These are phyloP conservation scores for Phortica variegata DNA, from an alignment of 1,140 invertebrate genomes.

Conservation along the genomic window DNA sequence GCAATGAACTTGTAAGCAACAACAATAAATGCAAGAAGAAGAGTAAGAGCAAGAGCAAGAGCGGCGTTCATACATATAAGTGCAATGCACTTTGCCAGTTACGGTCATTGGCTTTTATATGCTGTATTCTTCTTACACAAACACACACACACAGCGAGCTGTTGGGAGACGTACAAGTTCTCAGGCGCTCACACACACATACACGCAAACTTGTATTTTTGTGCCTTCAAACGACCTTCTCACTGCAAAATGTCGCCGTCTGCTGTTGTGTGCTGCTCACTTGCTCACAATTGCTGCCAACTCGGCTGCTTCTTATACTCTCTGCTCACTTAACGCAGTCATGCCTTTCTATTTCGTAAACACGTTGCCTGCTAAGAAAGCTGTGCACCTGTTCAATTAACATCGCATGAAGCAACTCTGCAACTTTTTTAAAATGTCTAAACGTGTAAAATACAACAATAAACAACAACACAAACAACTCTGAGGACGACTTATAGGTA, in stretches of 20 bases:
- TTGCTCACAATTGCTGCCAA: conserved; percentile 13
- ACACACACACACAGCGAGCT: conserved; percentile 1
- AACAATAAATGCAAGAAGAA: conserved; percentile 9
- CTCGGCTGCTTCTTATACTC: conserved; percentile 19
- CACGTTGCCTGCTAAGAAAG: conserved; percentile 1
- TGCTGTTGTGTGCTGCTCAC: not conserved
- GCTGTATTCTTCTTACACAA: too few species aligned
- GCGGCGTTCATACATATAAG: too few species aligned
- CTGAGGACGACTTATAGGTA: too few species aligned
- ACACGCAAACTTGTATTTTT: not conserved
- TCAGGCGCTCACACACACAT: not conserved
- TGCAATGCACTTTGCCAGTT: conserved; percentile 35
- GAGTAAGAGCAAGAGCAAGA: not conserved
- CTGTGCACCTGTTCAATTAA: conserved; percentile 47
- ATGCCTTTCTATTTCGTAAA: conserved; percentile 36
- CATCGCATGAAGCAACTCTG: conserved; percentile 52
- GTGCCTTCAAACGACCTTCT: conserved; percentile 16
- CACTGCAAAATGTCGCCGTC: conserved; percentile 18
- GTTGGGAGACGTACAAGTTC: too few species aligned
- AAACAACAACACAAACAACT: too few species aligned
- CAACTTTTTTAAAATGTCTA: conserved; percentile 9
- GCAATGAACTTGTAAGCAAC: not conserved
- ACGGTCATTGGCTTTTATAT: conserved; percentile 34
- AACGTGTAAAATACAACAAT: conserved; percentile 2
- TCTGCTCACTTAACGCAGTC: not conserved